Evolutionary conservation across 2,113 vertebrate genomes (phyloP).

Genomic region (Myanophis thanlyinensis): DNA sequence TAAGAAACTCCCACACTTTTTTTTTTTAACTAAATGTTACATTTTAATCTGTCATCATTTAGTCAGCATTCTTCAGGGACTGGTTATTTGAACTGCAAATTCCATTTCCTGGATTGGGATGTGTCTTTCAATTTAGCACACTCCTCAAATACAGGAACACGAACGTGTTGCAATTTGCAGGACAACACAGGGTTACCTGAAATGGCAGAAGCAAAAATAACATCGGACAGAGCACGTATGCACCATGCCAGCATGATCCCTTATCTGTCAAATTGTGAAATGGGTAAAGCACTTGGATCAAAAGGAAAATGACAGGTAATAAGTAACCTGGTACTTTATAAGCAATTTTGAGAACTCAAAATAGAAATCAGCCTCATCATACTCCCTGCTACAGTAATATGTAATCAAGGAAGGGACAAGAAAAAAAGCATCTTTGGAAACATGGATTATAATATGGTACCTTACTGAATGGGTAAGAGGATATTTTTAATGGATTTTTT

Average conservation of each 20-base stretch:
- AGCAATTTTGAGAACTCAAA: conserved; percentile 47
- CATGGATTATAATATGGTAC: conserved; percentile 26
- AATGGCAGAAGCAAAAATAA: conserved; percentile 42
- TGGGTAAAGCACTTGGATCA: conserved; percentile 38
- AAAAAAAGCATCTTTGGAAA: conserved; percentile 22
- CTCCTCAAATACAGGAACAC: neutral
- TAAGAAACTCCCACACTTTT: neutral
- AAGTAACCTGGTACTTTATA: conserved; percentile 48
- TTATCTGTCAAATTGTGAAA: conserved; percentile 33
- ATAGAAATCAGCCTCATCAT: conserved; percentile 52
- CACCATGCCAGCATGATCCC: conserved; percentile 38
- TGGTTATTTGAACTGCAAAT: neutral
- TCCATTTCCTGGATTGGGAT: neutral
- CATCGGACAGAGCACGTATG: conserved; percentile 14
- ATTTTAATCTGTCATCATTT: neutral
- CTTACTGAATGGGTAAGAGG: neutral
- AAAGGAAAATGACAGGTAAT: conserved; percentile 48
- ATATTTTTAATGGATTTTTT: neutral
- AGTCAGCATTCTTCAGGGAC: neutral
- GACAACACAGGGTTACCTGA: conserved; percentile 5
- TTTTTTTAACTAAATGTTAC: neutral
- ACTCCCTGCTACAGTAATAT: conserved; percentile 31
- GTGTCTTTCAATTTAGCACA: neutral
- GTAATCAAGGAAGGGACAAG: conserved; percentile 17
- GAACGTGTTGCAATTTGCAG: conserved; percentile 14